phyloP scores from a whole-genome alignment of 2,113 vertebrate species.

The Neolamprologus ventralis region DNA sequence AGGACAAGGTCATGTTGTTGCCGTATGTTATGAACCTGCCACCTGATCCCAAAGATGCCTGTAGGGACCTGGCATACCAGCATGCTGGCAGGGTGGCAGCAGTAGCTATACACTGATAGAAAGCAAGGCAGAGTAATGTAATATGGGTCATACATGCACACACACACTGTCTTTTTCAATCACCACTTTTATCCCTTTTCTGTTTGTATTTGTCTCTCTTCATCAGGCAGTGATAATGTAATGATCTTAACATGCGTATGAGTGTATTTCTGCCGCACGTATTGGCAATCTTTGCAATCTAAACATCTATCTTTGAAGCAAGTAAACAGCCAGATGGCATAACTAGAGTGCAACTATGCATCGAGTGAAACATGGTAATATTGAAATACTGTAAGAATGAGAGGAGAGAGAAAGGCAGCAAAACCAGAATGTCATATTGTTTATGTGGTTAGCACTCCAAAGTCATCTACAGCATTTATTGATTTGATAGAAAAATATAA shows the following conservation, averaged over 20 bases:
- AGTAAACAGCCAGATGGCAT: neutral
- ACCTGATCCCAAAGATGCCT: slow-evolving; percentile 56
- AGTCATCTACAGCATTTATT: neutral
- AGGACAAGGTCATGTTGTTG: slow-evolving; percentile 72
- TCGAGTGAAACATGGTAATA: neutral
- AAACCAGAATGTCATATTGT: neutral
- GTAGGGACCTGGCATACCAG: slow-evolving; percentile 18
- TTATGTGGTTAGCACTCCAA: neutral
- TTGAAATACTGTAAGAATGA: neutral
- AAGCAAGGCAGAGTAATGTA: neutral
- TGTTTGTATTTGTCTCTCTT: neutral
- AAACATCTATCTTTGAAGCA: neutral
- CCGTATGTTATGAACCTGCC: slow-evolving; percentile 55
- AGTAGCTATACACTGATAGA: neutral
- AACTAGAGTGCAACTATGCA: neutral
- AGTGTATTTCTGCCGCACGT: neutral
- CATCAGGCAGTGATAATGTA: neutral
- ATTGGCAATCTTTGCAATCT: neutral
- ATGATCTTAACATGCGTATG: neutral
- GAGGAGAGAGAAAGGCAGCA: neutral
- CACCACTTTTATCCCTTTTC: neutral
- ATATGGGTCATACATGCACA: slow-evolving; percentile 7
- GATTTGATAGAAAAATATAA: neutral
- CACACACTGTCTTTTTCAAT: neutral
- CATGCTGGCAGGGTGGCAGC: slow-evolving; percentile 15